Conservation (phyloP, 2,113 vertebrate genomes). For the Peromyscus maniculatus region DNA sequence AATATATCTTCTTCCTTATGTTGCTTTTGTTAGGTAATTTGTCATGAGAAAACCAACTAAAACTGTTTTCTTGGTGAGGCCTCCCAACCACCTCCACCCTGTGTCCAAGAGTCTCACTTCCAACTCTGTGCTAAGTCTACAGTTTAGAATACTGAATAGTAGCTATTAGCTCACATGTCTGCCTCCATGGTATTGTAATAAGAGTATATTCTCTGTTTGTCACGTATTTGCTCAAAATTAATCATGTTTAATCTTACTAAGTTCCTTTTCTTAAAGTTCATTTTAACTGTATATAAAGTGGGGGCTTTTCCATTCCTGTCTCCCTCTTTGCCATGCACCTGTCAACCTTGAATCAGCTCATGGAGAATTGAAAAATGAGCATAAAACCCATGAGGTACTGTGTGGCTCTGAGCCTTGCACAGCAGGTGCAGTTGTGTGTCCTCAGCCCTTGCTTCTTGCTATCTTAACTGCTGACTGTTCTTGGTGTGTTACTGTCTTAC, state of each 20-base stretch:
- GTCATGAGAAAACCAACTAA: background rate
- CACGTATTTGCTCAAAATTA: conserved; percentile 35
- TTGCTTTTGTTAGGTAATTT: background rate
- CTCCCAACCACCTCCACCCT: background rate
- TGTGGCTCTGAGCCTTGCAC: background rate
- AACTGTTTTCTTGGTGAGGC: background rate
- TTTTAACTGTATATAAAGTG: background rate
- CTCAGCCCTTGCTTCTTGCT: background rate
- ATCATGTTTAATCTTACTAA: conserved; percentile 47
- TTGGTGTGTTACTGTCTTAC: conserved; percentile 41
- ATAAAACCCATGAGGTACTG: background rate
- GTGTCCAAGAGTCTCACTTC: background rate
- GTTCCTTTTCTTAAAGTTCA: background rate
- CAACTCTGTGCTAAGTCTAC: background rate
- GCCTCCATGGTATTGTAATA: background rate
- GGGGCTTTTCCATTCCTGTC: background rate
- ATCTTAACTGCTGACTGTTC: background rate
- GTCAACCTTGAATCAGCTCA: background rate
- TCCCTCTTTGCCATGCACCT: background rate
- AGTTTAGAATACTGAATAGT: background rate
- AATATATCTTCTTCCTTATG: background rate
- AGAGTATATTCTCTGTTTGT: background rate
- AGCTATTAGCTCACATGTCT: background rate
- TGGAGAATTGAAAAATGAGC: background rate
- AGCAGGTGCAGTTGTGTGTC: background rate